Base-by-base conservation (phyloP, 2,797 vertebrate species). In the Pterois miles region DNA sequence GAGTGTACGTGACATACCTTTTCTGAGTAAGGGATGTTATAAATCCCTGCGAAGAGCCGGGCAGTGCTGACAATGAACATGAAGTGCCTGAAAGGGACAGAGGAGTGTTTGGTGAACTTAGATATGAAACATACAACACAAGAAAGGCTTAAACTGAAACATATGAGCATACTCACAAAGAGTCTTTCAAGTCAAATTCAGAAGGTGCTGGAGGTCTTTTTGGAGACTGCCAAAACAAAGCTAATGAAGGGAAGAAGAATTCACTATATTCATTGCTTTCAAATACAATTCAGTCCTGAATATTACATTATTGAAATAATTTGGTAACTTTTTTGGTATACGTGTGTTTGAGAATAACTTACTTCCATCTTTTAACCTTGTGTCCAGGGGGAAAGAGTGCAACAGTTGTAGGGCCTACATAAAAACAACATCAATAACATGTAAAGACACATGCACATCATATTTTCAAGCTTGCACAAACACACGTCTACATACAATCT, bases 191-290 rank as follows among this genome's bases (percentile, higher is more conserved):
- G 86, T 99, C 97, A 94, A 99, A 99, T 78, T 97, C 96, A 92
- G 97, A 94, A 66, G 98, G 96, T 74, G 95, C 93, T 65, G 98
- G 98, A 14, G 98, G 98, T 75, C 98, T 96, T 94, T 99, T 99
- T 16, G 98, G 98, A 66, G 98, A 99, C 0, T 99, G 98, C 98
- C 98, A 99, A 94, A 99, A 99, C 72, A 99, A 96, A 95, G 96
- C 98, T 99, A 74, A 76, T 76, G 66, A 89, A 46, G 82, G 11
- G n/a, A 38, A 53, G 83, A 23, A 86, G 67, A 54, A 86, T 74
- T 74, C 1, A 43, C 2, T 38, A 40, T 40, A 23, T 12, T 20
- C 4, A 12, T 14, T 60, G 9, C 16, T 31, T 71, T 53, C 25
- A n/a, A 20, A 3, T 2, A 56, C 4, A 46, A 5, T 31, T 69